phyloP scores from a whole-genome alignment of 2,113 vertebrate species.

The Mormoops blainvillei region DNA sequence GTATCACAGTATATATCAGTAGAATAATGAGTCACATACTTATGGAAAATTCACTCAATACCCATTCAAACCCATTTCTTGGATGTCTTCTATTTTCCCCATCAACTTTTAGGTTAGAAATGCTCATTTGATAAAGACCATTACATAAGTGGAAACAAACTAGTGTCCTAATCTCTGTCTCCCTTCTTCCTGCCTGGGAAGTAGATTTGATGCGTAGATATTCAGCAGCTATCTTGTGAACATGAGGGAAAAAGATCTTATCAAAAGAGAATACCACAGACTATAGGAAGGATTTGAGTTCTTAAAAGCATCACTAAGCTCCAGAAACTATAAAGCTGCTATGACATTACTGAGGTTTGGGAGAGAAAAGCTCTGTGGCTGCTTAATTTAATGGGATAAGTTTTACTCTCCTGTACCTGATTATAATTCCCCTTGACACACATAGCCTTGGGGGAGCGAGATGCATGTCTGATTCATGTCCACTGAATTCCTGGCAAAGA shows the following conservation, averaged over 20 bases:
- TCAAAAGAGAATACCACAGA: background rate
- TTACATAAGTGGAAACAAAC: background rate
- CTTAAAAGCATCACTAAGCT: background rate
- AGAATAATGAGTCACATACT: background rate
- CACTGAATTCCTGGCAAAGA: background rate
- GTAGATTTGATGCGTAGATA: background rate
- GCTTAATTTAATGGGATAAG: background rate
- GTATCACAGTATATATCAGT: background rate
- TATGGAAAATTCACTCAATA: background rate
- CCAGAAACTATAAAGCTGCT: background rate
- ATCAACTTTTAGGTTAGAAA: background rate
- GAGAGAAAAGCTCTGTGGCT: background rate
- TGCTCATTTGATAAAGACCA: background rate
- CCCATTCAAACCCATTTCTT: background rate
- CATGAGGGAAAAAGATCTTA: background rate
- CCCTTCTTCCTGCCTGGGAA: background rate
- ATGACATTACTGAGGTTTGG: background rate
- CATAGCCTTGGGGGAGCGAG: background rate
- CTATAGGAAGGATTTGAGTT: background rate
- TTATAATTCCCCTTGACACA: background rate
- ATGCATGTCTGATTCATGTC: background rate
- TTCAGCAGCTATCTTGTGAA: background rate
- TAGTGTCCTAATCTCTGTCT: background rate
- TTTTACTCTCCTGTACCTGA: background rate
- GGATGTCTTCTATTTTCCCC: background rate